A percentile compares a stretch with the other conserved stretches of the same genome.
These are phyloP conservation scores for Muscicapa comitata DNA, from an alignment of 2,797 vertebrate genomes.

Conservation along the genomic window DNA sequence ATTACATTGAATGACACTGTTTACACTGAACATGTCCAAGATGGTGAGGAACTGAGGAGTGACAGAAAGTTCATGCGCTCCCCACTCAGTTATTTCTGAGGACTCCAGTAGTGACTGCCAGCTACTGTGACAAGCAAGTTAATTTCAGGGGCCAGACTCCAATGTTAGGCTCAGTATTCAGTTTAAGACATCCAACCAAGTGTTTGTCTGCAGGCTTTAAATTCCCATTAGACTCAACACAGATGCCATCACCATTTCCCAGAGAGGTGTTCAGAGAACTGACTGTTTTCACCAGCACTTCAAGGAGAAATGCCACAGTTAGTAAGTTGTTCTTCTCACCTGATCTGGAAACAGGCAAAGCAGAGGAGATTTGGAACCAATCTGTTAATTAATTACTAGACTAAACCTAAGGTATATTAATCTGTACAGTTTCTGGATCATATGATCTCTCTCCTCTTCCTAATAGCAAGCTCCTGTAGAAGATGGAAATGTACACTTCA, in stretches of 20 bases:
- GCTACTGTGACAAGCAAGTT: not conserved
- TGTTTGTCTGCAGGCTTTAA: not conserved
- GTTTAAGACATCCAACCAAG: not conserved
- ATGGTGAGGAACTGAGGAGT: not conserved
- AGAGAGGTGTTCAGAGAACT: not conserved
- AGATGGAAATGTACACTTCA: not conserved
- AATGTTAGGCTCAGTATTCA: not conserved
- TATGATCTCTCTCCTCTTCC: not conserved
- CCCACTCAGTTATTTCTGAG: not conserved
- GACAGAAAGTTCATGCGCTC: not conserved
- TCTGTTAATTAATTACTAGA: not conserved
- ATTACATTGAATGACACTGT: not conserved
- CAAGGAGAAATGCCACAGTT: not conserved
- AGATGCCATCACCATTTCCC: not conserved
- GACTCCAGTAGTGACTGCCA: not conserved
- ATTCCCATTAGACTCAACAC: not conserved
- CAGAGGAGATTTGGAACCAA: not conserved
- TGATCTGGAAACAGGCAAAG: not conserved
- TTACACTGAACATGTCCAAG: not conserved
- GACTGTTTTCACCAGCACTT: not conserved
- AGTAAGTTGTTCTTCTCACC: not conserved
- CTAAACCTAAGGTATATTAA: not conserved
- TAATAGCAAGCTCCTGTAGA: not conserved
- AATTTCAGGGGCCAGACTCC: not conserved
- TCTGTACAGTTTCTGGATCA: not conserved